These are phyloP conservation scores for Spongilla lacustris DNA, from an alignment of 37 sponge, comb jelly and placozoan species.

Conservation along the genomic window DNA sequence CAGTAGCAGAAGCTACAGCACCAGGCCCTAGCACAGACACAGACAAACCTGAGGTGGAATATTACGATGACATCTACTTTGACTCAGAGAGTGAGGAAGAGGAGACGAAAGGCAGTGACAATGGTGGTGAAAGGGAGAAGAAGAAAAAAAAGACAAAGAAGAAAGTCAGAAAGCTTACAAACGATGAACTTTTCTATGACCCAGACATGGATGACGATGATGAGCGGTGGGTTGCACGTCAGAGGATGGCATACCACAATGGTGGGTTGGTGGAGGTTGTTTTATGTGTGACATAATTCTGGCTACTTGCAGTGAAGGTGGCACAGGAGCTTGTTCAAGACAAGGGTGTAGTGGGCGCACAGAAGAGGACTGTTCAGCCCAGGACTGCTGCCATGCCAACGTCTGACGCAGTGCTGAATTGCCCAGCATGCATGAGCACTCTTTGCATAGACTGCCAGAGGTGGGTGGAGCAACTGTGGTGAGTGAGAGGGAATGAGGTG, in stretches of 20 bases:
- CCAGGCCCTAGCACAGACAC: background rate
- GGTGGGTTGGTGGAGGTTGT: slow-evolving; percentile 24
- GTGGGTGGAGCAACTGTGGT: slow-evolving; percentile 24
- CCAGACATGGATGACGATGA: slow-evolving; percentile 91
- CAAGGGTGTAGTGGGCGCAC: background rate
- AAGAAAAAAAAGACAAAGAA: slow-evolving; percentile 35
- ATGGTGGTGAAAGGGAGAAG: background rate
- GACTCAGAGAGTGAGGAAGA: slow-evolving; percentile 39
- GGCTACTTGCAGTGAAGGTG: slow-evolving; percentile 34
- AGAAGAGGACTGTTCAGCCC: background rate
- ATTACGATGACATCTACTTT: slow-evolving; percentile 88
- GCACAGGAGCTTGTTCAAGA: slow-evolving; percentile 18
- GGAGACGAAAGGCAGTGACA: background rate
- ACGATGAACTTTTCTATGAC: slow-evolving; percentile 96
- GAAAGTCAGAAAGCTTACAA: slow-evolving; percentile 63
- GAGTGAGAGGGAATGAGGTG: no score
- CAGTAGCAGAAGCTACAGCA: no score
- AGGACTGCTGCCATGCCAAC: slow-evolving; percentile 18
- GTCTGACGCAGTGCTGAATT: slow-evolving; percentile 86
- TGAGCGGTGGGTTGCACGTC: slow-evolving; percentile 83
- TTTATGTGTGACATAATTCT: background rate
- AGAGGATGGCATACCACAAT: slow-evolving; percentile 87
- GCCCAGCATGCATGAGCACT: slow-evolving; percentile 91
- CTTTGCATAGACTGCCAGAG: slow-evolving; percentile 93
- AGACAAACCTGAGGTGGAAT: slow-evolving; percentile 13